Evolutionary conservation across 2,888 invertebrate genomes (phyloP).

Genomic region (Meloe dianella): DNA sequence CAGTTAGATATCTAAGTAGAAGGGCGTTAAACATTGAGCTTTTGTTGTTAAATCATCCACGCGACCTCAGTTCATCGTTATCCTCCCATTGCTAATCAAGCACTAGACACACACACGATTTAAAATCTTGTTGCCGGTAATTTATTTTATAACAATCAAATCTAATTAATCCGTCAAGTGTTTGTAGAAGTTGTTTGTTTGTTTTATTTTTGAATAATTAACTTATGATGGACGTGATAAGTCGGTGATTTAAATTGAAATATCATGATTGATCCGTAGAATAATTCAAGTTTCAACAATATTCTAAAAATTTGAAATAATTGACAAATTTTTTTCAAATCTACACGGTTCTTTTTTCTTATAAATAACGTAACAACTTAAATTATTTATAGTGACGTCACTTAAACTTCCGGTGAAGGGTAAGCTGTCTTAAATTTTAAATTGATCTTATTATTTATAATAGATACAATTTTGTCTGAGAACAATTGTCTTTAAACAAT

Average conservation of each 20-base stretch:
- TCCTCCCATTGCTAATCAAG: neutral
- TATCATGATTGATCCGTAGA: neutral
- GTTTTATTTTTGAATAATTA: neutral
- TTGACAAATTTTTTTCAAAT: too few relatives aligned
- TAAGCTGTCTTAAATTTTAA: constrained; percentile 45
- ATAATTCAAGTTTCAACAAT: too few relatives aligned
- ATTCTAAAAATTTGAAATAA: too few relatives aligned
- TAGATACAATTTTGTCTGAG: constrained; percentile 48
- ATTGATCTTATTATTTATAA: constrained; percentile 52
- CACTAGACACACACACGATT: too few relatives aligned
- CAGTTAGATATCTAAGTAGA: neutral
- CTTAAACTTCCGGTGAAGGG: constrained; percentile 45
- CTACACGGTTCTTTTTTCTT: too few relatives aligned
- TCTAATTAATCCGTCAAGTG: neutral
- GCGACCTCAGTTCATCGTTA: constrained; percentile 15
- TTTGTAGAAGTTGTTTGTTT: too few relatives aligned
- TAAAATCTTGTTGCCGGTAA: too few relatives aligned
- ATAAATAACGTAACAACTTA: constrained; percentile 38
- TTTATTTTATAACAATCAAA: too few relatives aligned
- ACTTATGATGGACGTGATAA: neutral
- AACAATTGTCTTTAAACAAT: constrained; percentile 39
- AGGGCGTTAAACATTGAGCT: constrained; percentile 7
- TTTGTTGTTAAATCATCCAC: neutral
- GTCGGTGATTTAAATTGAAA: constrained; percentile 23
- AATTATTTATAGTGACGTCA: constrained; percentile 47